A percentile compares a stretch with the other conserved stretches of the same genome.
phyloP scores from a whole-genome alignment of 2,888 invertebrate species.

The Venustoraphidia nigricollis region DNA sequence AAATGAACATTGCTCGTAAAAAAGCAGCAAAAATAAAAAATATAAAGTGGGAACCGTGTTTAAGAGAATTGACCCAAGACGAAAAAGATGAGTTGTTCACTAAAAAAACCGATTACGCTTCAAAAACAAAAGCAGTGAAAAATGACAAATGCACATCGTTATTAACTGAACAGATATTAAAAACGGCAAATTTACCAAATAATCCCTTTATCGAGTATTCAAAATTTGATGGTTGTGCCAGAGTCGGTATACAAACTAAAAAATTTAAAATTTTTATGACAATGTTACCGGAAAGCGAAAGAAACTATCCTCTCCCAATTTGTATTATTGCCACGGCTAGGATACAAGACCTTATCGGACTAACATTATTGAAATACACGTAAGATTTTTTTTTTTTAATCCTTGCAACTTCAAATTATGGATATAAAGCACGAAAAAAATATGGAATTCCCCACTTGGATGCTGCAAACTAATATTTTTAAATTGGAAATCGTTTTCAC shows the following conservation, averaged over 20 bases:
- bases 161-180: slow-evolving; percentile 59
- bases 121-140: slow-evolving; percentile 14
- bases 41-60: slow-evolving; percentile 52
- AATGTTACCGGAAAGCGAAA: slow-evolving; percentile 66
- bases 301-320: slow-evolving; percentile 71
- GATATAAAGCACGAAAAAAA: no score
- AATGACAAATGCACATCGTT: slow-evolving; percentile 36
- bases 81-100: slow-evolving; percentile 44
- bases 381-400: slow-evolving; percentile 15
- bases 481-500: not conserved
- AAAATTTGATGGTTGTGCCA: slow-evolving; percentile 80
- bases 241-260: slow-evolving; percentile 61
- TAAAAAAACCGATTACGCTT: slow-evolving; percentile 27
- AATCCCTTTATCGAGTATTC: slow-evolving; percentile 84
- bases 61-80: slow-evolving; percentile 34
- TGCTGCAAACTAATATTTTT: not conserved
- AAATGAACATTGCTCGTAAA: slow-evolving; percentile 72
- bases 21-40: slow-evolving; percentile 62
- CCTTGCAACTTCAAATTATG: no score
- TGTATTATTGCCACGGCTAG: slow-evolving; percentile 71
- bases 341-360: slow-evolving; percentile 81
- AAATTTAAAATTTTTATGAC: slow-evolving; percentile 83
- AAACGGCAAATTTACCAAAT: slow-evolving; percentile 58
- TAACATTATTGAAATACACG: slow-evolving; percentile 78
- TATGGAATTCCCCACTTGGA: no score